Evolutionary conservation across 2,113 vertebrate species (phyloP), one percentile per base, ranked within the genome.

Genomic region (Promerops cafer): DNA sequence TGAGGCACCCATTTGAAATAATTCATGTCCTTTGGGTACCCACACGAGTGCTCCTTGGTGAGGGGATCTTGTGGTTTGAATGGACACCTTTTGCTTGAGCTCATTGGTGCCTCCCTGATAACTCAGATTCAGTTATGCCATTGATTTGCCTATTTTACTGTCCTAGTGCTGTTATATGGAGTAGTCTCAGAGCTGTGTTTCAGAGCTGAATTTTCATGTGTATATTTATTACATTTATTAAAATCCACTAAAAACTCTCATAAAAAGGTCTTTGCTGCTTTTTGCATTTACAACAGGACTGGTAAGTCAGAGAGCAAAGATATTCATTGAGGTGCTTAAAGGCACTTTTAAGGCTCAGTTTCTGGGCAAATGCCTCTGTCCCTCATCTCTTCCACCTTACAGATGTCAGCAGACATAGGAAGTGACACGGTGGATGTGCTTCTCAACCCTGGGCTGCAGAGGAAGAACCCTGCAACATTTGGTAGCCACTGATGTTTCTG

Each of bases 401-500:
- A 45, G 50, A 39, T 21, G 6, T 13, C 39, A 86, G 40, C 14
- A 94, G 61, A n/a, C 1, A 3, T 16, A 85, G 15, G 19, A 86
- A 70, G 26, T 27, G 44, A 22, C 6, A 53, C 6, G 1, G 10
- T 76, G 26, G 12, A 21, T 85, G 18, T 69, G 45, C 14, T 86
- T 10, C 26, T 83, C 35, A 54, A 3, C 14, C 16, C n/a, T 60
- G 53, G n/a, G 10, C 37, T 65, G 54, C 76, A 83, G 71, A 76
- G 59, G 63, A 86, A n/a, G 26, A 80, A 8, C 31, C 8, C 14
- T 57, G 37, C 4, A 80, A 33, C 12, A 18, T 61, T 61, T 2
- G 3, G 44, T 87, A 53, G 8, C 11, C 0, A 0, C 28, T 65
- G 49, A 16, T 0, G 0, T 49, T 94, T 83, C 59, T 79, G 45